These are phyloP conservation scores for Atherinosoma microstoma DNA, from an alignment of 2,797 vertebrate genomes.

Conservation along the genomic window DNA sequence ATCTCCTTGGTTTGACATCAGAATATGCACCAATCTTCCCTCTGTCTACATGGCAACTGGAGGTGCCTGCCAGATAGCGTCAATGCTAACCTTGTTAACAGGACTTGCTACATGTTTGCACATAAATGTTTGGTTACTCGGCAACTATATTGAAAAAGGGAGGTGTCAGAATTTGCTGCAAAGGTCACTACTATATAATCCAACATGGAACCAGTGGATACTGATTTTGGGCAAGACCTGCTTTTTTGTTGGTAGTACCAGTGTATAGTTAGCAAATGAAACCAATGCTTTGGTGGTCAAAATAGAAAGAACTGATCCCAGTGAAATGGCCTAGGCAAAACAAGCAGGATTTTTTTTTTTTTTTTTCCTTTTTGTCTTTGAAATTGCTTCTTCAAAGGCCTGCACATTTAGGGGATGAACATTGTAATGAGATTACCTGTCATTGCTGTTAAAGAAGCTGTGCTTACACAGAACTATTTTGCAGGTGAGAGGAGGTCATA, in stretches of 20 bases:
- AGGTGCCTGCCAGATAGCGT: background rate
- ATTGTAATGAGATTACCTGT: background rate
- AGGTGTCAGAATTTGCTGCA: background rate
- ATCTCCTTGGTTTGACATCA: background rate
- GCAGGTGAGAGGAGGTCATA: too few relatives aligned
- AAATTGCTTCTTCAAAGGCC: background rate
- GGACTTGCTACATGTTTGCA: background rate
- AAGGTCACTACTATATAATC: background rate
- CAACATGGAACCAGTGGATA: background rate
- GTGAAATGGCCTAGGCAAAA: too few relatives aligned
- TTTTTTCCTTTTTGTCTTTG: too few relatives aligned
- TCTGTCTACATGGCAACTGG: background rate
- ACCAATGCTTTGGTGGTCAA: background rate
- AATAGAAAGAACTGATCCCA: background rate
- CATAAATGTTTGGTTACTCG: background rate
- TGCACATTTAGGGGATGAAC: background rate
- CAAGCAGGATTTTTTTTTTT: too few relatives aligned
- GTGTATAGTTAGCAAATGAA: background rate
- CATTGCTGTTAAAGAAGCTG: too few relatives aligned
- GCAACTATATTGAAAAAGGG: background rate
- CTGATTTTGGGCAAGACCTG: background rate
- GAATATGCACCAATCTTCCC: background rate
- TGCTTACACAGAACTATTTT: too few relatives aligned
- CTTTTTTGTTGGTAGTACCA: background rate
- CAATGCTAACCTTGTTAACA: background rate